These are phyloP conservation scores for Galleria mellonella DNA, from an alignment of 1,140 invertebrate species.

Conservation along the genomic window DNA sequence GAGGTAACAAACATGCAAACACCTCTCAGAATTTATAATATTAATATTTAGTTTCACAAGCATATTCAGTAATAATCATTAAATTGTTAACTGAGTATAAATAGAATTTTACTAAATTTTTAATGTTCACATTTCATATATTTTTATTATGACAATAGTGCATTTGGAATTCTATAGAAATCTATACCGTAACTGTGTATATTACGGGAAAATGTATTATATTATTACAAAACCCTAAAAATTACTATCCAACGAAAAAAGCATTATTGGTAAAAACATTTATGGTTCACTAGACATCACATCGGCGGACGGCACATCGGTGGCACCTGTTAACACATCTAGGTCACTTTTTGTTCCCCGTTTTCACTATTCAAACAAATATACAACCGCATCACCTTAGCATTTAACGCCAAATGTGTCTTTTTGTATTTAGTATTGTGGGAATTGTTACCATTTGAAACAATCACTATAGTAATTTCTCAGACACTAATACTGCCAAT, in stretches of 20 bases:
- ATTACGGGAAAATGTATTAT: background rate
- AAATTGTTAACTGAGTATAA: background rate
- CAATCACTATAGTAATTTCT: background rate
- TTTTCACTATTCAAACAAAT: conserved; percentile 51
- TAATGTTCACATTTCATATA: too few species aligned
- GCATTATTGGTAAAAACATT: conserved; percentile 25
- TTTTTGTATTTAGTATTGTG: conserved; percentile 22
- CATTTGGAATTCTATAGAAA: background rate
- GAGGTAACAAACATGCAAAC: too few species aligned
- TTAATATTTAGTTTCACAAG: too few species aligned
- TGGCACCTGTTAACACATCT: conserved; percentile 36
- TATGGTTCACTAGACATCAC: conserved; percentile 27
- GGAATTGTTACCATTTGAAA: conserved; percentile 5
- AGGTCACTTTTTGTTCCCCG: conserved; percentile 39
- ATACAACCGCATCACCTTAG: conserved; percentile 9
- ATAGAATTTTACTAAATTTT: background rate
- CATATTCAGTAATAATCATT: background rate
- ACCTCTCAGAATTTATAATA: too few species aligned
- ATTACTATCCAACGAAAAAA: conserved; percentile 7
- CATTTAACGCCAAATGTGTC: conserved; percentile 12
- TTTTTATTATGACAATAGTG: background rate
- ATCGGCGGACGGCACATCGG: conserved; percentile 16
- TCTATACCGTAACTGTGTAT: background rate
- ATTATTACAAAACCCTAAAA: background rate
- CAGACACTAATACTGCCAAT: background rate